Evolutionary conservation across 2,113 vertebrate genomes (phyloP), one percentile per base, ranked within the genome.

Genomic region (Piaya cayana): DNA sequence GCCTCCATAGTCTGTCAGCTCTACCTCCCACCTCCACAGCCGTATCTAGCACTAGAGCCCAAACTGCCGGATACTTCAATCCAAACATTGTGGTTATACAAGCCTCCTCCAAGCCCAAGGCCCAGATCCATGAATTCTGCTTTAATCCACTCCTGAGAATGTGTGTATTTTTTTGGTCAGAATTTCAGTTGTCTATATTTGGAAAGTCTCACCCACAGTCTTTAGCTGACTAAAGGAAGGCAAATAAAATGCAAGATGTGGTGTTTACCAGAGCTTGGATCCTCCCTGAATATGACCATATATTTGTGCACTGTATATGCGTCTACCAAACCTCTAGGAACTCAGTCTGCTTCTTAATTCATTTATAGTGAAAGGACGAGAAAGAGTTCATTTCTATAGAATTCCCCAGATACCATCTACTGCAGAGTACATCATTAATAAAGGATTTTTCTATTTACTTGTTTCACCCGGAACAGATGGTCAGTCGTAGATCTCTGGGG

Each of bases 121-220:
- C 64, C 76, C 79, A 94, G 58, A 70, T 92, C 68, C 68, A 78
- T 75, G 86, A 92, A 90, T 93, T 58, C 68, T 18, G 64, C 92
- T 56, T 90, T 94, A 95, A 96, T 86, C 76, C 62, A n/a, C 25
- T 52, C 71, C 76, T 88, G 82, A 86, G 85, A 95, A 93, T 39
- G 56, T 67, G 74, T 90, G 86, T 94, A 59, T 71, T 96, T 95
- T 39, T 86, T 92, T 78, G 76, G 88, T 91, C 88, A 96, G 93
- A 92, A 78, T 93, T 96, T 90, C 3, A 3, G 85, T 88, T 92
- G 34, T 65, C 94, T 96, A 42, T 93, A 84, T 95, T 88, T 92
- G 95, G 93, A 90, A 96, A 92, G 82, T 92, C 92, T 96, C 90
- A 96, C 92, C 93, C 94, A 81, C 90, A 93, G 82, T 58, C 82